phyloP scores from a whole-genome alignment of 2,797 vertebrate genomes.

The Poecilia gillii region DNA sequence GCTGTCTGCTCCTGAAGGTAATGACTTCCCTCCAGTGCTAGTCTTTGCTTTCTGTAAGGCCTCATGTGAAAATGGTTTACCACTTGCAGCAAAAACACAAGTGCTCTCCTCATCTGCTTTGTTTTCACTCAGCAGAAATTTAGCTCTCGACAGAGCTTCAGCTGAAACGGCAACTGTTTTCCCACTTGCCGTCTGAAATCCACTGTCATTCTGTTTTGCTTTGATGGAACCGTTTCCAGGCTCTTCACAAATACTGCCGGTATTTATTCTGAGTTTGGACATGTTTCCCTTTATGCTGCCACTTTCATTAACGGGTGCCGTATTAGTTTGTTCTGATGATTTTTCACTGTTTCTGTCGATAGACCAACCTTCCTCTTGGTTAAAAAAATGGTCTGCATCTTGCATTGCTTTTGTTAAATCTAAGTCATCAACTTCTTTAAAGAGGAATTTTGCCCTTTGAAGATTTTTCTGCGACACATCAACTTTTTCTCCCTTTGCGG shows the following conservation, averaged over 20 bases:
- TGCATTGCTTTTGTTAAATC: slow-evolving; percentile 24
- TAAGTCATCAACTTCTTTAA: slow-evolving; percentile 38
- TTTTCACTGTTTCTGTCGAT: neutral
- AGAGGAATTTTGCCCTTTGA: slow-evolving; percentile 43
- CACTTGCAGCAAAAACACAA: slow-evolving; percentile 73
- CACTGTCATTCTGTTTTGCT: slow-evolving; percentile 48
- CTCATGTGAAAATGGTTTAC: slow-evolving; percentile 81
- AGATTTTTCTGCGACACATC: slow-evolving; percentile 43
- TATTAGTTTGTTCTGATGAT: slow-evolving; percentile 10
- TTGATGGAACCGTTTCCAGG: slow-evolving; percentile 67
- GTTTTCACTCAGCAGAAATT: slow-evolving; percentile 61
- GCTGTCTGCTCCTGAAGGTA: slow-evolving; percentile 10
- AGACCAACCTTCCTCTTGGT: slow-evolving; percentile 18
- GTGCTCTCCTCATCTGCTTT: slow-evolving; percentile 23
- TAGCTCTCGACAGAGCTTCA: slow-evolving; percentile 82
- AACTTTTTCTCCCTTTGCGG: slow-evolving; percentile 51
- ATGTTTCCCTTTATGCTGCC: neutral
- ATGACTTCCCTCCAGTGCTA: slow-evolving; percentile 69
- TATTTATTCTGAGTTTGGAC: slow-evolving; percentile 48
- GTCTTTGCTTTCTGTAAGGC: slow-evolving; percentile 80
- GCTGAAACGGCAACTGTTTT: slow-evolving; percentile 82
- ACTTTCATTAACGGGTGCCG: neutral
- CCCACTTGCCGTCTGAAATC: slow-evolving; percentile 80
- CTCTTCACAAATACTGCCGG: slow-evolving; percentile 72
- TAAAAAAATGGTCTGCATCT: slow-evolving; percentile 30